Evolutionary conservation across 2,888 invertebrate species (phyloP).

Genomic region (Byasa hedistus): DNA sequence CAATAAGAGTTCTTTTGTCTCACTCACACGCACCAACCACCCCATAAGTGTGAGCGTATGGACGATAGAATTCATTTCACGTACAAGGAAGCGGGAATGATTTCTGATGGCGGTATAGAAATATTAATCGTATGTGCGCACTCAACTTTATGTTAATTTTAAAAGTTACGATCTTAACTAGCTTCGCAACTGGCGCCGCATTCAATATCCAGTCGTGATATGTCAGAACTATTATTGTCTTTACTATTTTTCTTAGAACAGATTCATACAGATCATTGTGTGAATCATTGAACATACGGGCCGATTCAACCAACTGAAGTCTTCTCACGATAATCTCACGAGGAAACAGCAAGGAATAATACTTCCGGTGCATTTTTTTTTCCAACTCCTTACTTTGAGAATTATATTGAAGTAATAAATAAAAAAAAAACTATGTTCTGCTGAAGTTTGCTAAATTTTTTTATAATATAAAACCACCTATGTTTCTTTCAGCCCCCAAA

Average conservation of each 20-base stretch:
- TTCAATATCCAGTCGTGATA: slow-evolving; percentile 7
- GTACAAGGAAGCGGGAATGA: slow-evolving; percentile 75
- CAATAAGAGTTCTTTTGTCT: slow-evolving; percentile 57
- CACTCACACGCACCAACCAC: slow-evolving; percentile 40
- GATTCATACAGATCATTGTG: background rate
- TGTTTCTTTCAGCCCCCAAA: no score
- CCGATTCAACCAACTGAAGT: background rate
- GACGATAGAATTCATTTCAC: slow-evolving; percentile 69
- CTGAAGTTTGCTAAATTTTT: no score
- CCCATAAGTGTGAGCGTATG: slow-evolving; percentile 41
- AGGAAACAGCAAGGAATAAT: slow-evolving; percentile 3
- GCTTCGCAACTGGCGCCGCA: slow-evolving; percentile 16
- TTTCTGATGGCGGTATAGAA: slow-evolving; percentile 66
- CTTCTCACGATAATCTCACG: slow-evolving; percentile 20
- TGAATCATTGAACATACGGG: slow-evolving; percentile 21
- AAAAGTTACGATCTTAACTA: slow-evolving; percentile 39
- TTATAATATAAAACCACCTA: no score
- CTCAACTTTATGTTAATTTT: slow-evolving; percentile 41
- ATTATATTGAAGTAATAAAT: background rate
- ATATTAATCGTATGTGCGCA: slow-evolving; percentile 64
- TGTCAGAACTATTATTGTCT: slow-evolving; percentile 19
- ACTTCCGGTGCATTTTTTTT: background rate
- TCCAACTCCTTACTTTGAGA: background rate
- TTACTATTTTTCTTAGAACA: slow-evolving; percentile 26
- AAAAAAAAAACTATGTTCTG: background rate